These are phyloP conservation scores for Verasper variegatus DNA, from an alignment of 2,113 vertebrate genomes.

Conservation along the genomic window DNA sequence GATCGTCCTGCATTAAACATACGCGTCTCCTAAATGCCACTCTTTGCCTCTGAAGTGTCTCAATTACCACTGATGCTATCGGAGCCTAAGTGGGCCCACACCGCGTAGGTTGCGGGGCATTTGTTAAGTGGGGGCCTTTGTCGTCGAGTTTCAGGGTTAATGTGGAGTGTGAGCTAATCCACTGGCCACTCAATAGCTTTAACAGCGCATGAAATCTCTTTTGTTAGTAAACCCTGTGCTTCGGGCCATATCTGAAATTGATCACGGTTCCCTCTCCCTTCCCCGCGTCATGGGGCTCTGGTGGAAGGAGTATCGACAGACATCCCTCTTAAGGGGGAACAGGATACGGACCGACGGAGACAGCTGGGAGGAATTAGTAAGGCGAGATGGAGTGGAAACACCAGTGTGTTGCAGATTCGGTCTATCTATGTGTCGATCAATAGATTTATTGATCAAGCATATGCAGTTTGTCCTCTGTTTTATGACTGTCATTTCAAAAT, in stretches of 20 bases:
- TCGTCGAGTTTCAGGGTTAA: slow-evolving; percentile 73
- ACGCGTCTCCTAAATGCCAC: slow-evolving; percentile 52
- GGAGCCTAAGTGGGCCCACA: slow-evolving; percentile 56
- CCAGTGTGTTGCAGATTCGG: neutral
- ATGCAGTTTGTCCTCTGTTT: neutral
- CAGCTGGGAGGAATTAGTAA: slow-evolving; percentile 33
- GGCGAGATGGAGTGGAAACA: slow-evolving; percentile 10
- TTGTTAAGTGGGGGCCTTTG: slow-evolving; percentile 76
- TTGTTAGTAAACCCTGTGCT: slow-evolving; percentile 80
- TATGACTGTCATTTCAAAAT: neutral
- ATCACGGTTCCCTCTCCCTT: slow-evolving; percentile 66
- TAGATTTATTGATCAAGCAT: neutral
- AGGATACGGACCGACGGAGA: slow-evolving; percentile 40
- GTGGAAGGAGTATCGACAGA: slow-evolving; percentile 69
- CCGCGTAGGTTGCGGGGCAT: slow-evolving; percentile 52
- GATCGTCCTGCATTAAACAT: slow-evolving; percentile 39
- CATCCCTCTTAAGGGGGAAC: slow-evolving; percentile 50
- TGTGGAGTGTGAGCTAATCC: slow-evolving; percentile 80
- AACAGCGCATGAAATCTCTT: slow-evolving; percentile 82
- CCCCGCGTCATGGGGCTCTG: slow-evolving; percentile 55
- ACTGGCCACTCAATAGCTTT: slow-evolving; percentile 80
- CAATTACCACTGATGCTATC: slow-evolving; percentile 75
- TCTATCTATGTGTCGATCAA: neutral
- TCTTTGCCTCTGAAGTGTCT: slow-evolving; percentile 68
- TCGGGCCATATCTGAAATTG: slow-evolving; percentile 80